phyloP scores from a whole-genome alignment of 2,797 vertebrate genomes.

The Neoniphon sammara region DNA sequence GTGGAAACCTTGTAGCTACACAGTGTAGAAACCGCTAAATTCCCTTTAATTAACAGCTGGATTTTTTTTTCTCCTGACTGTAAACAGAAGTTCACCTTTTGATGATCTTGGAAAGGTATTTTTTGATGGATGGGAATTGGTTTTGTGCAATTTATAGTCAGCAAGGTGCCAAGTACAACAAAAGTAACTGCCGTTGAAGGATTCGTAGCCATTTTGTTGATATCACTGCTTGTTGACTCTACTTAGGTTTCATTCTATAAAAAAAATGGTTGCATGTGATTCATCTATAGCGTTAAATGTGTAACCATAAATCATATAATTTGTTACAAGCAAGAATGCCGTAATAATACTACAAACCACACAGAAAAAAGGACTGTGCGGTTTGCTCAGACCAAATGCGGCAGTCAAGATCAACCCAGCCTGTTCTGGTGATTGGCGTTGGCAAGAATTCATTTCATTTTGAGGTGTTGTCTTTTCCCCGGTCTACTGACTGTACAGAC shows the following conservation, averaged over 20 bases:
- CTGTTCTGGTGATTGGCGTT: constrained; percentile 46
- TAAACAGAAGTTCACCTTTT: constrained; percentile 34
- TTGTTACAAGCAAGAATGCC: constrained; percentile 66
- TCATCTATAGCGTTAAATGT: constrained; percentile 67
- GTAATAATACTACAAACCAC: constrained; percentile 70
- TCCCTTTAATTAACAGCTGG: constrained; percentile 44
- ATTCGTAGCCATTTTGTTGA: constrained; percentile 60
- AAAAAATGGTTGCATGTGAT: constrained; percentile 68
- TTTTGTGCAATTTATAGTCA: constrained; percentile 60
- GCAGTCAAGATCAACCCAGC: constrained; percentile 50
- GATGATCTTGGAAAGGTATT: constrained; percentile 37
- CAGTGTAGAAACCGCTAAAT: constrained; percentile 24
- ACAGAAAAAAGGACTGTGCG: constrained; percentile 28
- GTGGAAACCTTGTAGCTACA: constrained; percentile 9
- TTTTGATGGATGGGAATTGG: constrained; percentile 58
- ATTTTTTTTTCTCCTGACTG: constrained; percentile 9
- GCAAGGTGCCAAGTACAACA: constrained; percentile 60
- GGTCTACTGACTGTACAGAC: constrained; percentile 54
- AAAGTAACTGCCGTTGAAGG: constrained; percentile 62
- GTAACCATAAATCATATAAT: constrained; percentile 71
- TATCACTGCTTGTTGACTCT: constrained; percentile 45
- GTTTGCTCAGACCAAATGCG: constrained; percentile 59
- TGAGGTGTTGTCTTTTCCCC: constrained; percentile 57
- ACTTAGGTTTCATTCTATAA: constrained; percentile 60
- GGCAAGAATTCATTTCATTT: constrained; percentile 58